phyloP scores from a whole-genome alignment of 2,113 vertebrate species.

The Crotalus viridis region DNA sequence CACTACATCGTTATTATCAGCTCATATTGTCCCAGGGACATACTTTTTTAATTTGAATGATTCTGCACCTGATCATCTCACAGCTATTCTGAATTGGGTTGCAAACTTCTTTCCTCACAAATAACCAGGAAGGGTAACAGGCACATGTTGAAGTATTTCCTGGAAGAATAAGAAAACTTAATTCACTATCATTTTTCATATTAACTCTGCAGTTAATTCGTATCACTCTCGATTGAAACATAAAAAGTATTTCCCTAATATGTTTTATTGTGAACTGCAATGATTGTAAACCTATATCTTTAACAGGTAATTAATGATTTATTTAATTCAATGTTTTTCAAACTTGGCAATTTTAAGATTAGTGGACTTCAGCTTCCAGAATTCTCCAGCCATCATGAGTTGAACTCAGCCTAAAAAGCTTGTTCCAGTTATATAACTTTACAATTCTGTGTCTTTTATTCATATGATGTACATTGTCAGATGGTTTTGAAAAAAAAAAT shows the following conservation, averaged over 20 bases:
- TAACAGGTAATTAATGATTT: neutral
- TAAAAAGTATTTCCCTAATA: neutral
- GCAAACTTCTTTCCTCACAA: neutral
- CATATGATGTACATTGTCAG: neutral
- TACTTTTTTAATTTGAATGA: neutral
- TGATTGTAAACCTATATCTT: neutral
- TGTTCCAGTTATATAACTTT: neutral
- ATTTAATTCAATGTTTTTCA: slow-evolving; percentile 2
- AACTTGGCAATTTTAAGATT: neutral
- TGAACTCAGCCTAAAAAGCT: neutral
- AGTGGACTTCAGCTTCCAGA: neutral
- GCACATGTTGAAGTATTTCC: neutral
- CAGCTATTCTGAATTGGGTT: neutral
- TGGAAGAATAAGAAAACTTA: neutral
- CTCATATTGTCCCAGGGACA: neutral
- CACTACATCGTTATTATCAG: neutral
- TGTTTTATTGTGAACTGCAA: neutral
- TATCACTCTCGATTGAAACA: neutral
- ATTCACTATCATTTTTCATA: neutral
- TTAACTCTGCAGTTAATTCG: neutral
- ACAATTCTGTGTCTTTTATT: neutral
- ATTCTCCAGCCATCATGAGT: neutral
- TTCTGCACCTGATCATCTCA: neutral
- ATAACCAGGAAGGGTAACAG: neutral
- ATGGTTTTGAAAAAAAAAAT: neutral